Evolutionary conservation across 2,888 invertebrate genomes (phyloP), one percentile per base, ranked within the genome.

Genomic region (Hemistola chrysoprasaria): DNA sequence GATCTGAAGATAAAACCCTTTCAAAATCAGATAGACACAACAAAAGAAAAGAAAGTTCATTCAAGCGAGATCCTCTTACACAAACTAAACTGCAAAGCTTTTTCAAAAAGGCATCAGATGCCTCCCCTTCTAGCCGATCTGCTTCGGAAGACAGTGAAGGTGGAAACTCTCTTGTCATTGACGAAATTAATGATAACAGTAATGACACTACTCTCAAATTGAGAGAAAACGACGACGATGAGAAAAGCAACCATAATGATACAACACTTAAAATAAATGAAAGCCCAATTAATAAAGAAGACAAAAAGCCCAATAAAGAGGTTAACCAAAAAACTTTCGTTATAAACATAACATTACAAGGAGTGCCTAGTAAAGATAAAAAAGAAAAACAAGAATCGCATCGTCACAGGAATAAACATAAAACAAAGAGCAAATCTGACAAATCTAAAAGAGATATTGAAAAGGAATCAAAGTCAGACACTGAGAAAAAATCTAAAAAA

Each of bases 51-150:
- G 79, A 78, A 7, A 81, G 79, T 57, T 78, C 81, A 25, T 86
- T 90, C 52, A 90, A 87, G 71, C 79, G 78, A 58, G 90, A 90
- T 58, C 68, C 77, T 8, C 58, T 90, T 7, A 81, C 76, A 11
- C 90, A 91, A 71, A 89, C 88, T 1, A 85, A 80, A 55, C 63
- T 90, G n/a, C 69, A 84, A 52, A 71, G 39, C 29, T 90, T 84
- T 64, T 85, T 88, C 40, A 71, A 68, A 50, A 78, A 79, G 58
- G 59, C 76, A 22, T 71, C 79, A 9, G 59, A 71, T 9, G 57
- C 60, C 10, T 70, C 76, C 31, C 57, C 71, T 6, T 52, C 41
- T 43, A 49, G 59, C 23, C 59, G 65, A 3, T 47, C 61, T 11
- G 59, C 66, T 1, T 54, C 71, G 7, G 70, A 70, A 22, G 75